These are phyloP conservation scores for Cariama cristata DNA, from an alignment of 2,113 vertebrate species.

Conservation along the genomic window DNA sequence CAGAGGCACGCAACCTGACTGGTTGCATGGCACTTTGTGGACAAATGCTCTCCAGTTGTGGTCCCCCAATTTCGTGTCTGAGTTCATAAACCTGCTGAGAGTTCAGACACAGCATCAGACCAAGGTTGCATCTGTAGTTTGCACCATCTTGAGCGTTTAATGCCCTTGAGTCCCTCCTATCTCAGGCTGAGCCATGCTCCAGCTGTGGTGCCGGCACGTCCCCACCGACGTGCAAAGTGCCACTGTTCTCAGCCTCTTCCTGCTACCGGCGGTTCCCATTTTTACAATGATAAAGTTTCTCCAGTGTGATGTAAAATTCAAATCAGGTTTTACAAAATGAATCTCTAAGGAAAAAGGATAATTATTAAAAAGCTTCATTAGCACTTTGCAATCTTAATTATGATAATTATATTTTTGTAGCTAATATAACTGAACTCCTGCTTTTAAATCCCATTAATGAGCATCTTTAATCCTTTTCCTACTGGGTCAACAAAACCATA, in stretches of 20 bases:
- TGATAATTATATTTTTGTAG: conserved; percentile 72
- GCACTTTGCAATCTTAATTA: conserved; percentile 71
- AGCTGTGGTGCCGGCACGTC: rapidly evolving
- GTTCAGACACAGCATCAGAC: background rate
- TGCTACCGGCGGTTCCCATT: background rate
- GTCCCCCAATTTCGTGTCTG: background rate
- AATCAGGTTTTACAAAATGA: conserved; percentile 51
- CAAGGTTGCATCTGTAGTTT: background rate
- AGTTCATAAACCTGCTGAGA: background rate
- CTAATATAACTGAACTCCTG: conserved; percentile 62
- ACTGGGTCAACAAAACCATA: conserved; percentile 42
- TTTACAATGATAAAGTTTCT: conserved; percentile 20
- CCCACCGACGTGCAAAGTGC: background rate
- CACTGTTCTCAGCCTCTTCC: background rate
- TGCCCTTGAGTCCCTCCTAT: background rate
- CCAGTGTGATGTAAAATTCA: conserved; percentile 29
- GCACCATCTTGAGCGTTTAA: rapidly evolving
- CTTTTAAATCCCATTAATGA: conserved; percentile 67
- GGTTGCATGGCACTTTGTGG: background rate
- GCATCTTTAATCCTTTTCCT: conserved; percentile 58
- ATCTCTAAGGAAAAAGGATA: conserved; percentile 63
- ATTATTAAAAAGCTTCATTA: conserved; percentile 68
- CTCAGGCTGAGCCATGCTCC: background rate
- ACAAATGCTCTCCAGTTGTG: background rate
- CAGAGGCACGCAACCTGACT: background rate